Conservation (phyloP, 1,140 invertebrate genomes). For the Nasonia vitripennis region DNA sequence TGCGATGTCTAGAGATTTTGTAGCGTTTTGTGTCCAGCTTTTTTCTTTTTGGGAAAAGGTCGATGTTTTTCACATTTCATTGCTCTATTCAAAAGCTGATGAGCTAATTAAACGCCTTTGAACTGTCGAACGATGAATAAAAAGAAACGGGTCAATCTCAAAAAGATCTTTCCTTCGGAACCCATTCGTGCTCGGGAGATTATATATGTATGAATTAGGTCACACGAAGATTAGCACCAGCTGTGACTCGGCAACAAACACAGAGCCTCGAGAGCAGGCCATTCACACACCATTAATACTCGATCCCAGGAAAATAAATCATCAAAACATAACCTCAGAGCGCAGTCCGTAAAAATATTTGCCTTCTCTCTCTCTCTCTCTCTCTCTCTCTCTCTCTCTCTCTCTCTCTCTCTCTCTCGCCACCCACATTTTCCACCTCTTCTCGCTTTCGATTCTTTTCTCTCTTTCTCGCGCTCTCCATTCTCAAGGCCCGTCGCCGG, state of each 20-base stretch:
- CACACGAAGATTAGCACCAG: neutral
- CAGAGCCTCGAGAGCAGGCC: neutral
- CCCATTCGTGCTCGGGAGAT: neutral
- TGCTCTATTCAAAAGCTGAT: too few relatives aligned
- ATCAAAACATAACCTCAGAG: neutral
- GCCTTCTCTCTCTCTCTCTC: neutral
- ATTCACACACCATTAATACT: slow-evolving; percentile 4
- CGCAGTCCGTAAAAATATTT: neutral
- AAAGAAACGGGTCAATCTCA: neutral
- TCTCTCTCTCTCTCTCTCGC: neutral
- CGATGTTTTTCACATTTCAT: too few relatives aligned
- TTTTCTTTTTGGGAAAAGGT: too few relatives aligned
- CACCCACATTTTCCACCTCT: neutral
- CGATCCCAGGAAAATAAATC: neutral
- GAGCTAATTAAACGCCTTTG: too few relatives aligned
- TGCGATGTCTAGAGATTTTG: too few relatives aligned
- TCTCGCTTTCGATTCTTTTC: neutral
- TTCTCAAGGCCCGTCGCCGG: neutral
- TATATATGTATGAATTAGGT: neutral
- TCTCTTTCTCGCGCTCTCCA: neutral
- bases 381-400: slow-evolving; percentile 26
- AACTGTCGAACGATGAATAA: neutral
- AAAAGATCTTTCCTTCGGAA: neutral
- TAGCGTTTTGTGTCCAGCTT: too few relatives aligned
- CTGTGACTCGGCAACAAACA: neutral